These are phyloP conservation scores for Myotis brandtii DNA, from an alignment of 2,113 vertebrate genomes.

Conservation along the genomic window DNA sequence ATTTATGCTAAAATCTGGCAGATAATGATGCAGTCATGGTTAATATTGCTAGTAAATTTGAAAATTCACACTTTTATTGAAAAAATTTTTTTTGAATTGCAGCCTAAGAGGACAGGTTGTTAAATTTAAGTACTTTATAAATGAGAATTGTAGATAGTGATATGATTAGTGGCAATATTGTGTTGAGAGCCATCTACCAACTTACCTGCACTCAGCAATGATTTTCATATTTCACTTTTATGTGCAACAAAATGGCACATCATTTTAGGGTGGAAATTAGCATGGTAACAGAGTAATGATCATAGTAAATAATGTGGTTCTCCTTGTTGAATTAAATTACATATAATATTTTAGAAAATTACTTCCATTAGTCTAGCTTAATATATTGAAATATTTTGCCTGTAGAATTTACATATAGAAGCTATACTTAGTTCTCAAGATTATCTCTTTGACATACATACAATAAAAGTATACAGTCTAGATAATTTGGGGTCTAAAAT, in stretches of 20 bases:
- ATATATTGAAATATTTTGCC: slow-evolving; percentile 39
- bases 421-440: slow-evolving; percentile 37
- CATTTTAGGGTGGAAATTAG: slow-evolving; percentile 50
- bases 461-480: background rate
- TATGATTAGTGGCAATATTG: background rate
- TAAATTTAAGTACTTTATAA: slow-evolving; percentile 71
- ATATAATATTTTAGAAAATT: slow-evolving; percentile 51
- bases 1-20: slow-evolving; percentile 67
- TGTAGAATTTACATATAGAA: slow-evolving; percentile 22
- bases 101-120: slow-evolving; percentile 39
- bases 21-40: slow-evolving; percentile 57
- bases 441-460: background rate
- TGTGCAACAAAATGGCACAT: slow-evolving; percentile 51
- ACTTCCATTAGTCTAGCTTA: slow-evolving; percentile 40
- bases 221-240: slow-evolving; percentile 72
- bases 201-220: slow-evolving; percentile 47
- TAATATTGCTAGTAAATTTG: slow-evolving; percentile 76
- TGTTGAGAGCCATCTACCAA: background rate
- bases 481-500: background rate
- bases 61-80: slow-evolving; percentile 70
- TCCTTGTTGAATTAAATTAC: slow-evolving; percentile 63
- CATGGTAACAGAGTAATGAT: slow-evolving; percentile 47
- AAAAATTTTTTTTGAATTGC: slow-evolving; percentile 70
- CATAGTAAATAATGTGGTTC: slow-evolving; percentile 57
- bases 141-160: slow-evolving; percentile 20